Evolutionary conservation across 2,888 invertebrate genomes (phyloP).

Genomic region (Aphidoletes aphidimyza): DNA sequence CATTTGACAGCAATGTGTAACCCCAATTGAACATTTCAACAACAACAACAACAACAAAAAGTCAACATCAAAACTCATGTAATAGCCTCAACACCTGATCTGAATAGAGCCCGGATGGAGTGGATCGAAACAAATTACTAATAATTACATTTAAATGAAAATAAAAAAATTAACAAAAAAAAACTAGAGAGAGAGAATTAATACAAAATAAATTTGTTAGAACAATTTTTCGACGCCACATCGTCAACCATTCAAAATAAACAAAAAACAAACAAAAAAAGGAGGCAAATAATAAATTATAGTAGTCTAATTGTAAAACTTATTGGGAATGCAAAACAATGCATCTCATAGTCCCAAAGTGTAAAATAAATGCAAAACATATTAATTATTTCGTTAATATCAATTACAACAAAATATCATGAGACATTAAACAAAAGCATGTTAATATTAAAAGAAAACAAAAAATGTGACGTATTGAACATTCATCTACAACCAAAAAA

Average conservation of each 20-base stretch:
- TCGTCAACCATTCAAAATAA: no score
- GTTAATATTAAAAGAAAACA: neutral
- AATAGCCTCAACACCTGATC: neutral
- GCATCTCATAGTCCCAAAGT: neutral
- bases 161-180: neutral
- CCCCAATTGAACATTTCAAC: neutral
- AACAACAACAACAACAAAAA: neutral
- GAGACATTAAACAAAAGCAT: neutral
- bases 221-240: no score
- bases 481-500: neutral
- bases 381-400: neutral
- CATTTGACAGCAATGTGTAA: slow-evolving; percentile 76
- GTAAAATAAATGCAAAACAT: neutral
- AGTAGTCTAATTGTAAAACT: slow-evolving; percentile 27
- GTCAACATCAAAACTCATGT: no score
- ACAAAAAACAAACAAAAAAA: neutral
- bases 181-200: neutral
- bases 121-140: neutral
- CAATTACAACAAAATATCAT: neutral
- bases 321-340: neutral
- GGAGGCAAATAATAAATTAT: slow-evolving; percentile 43
- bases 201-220: neutral
- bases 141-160: neutral
- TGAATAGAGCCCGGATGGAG: no score
- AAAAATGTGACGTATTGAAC: neutral